Evolutionary conservation across 2,797 vertebrate genomes (phyloP), one percentile per base, ranked within the genome.

Genomic region (Mallotus villosus): DNA sequence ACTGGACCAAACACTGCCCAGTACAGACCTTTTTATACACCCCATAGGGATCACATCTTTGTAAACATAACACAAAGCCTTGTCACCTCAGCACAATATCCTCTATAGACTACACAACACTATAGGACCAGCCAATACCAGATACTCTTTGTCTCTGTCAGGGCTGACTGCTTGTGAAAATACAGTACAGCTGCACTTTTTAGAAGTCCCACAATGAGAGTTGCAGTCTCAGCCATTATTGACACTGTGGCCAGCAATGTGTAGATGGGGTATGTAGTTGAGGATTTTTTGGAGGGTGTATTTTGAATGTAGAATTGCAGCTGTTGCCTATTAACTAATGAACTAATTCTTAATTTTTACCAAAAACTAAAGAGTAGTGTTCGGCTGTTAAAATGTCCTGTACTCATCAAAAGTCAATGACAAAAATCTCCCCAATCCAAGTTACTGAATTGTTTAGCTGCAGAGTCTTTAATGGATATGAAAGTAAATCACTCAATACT

Each of bases 1-100:
- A 82, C 71, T 79, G 78, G 85, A 86, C 82, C 84, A 82, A 82
- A 79, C 67, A 60, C 37, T 32, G 32, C 78, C 64, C 75, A 71
- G 82, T 63, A 70, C 75, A 74, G 37, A 72, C 81, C 87, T 87
- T 89, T 92, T 93, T 94, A 92, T 93, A 93, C 87, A 87, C 76
- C 88, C 78, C 55, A 78, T 78, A 70, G 78, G 82, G 88, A 88
- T 90, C 86, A 87, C 84, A 78, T 74, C 83, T 89, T 92, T 93
- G 86, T 81, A 79, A 88, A 73, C 57, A 68, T 41, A 75, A 84
- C 81, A 90, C 85, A 92, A 92, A 91, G 89, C 82, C 86, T 78
- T 84, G 88, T 67, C 71, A 59, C 73, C 84, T 94, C 93, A 94
- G 93, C 93, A 90, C 79, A 84, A 75, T 80, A 5, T 4, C 34